Conservation (phyloP, 2,888 invertebrate species). For the Branchipolynoe longqiensis region DNA sequence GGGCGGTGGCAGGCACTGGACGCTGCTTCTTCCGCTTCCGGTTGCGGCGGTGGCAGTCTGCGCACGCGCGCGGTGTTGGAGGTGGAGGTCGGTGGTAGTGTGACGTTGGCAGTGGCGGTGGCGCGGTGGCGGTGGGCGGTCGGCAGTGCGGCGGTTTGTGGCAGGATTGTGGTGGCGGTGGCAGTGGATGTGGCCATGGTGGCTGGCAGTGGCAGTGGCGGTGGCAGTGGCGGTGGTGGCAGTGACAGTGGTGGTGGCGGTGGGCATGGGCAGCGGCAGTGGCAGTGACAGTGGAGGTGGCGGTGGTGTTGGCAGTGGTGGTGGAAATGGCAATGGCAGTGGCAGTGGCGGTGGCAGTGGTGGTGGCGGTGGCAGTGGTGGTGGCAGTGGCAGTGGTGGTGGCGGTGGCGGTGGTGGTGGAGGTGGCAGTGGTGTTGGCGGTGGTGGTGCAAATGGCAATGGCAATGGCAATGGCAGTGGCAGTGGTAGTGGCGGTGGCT, state of each 20-base stretch:
- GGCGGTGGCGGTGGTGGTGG: too few species aligned
- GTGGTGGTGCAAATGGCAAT: too few species aligned
- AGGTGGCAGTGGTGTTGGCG: too few species aligned
- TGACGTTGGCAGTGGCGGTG: background rate
- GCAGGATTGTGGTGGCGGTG: too few species aligned
- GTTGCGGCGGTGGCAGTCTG: background rate
- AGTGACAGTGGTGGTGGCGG: too few species aligned
- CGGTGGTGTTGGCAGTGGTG: background rate
- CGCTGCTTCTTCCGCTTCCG: background rate
- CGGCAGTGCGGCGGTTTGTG: background rate
- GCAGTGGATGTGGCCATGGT: too few species aligned
- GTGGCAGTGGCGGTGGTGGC: too few species aligned
- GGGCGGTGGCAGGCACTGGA: background rate
- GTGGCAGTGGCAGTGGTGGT: too few species aligned
- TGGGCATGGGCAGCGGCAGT: background rate
- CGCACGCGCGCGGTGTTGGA: background rate
- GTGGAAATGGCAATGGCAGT: background rate
- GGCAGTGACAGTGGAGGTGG: background rate
- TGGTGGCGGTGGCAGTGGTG: too few species aligned
- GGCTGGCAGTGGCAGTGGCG: too few species aligned
- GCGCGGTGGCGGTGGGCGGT: background rate
- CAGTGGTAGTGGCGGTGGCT: too few species aligned
- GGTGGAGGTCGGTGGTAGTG: background rate
- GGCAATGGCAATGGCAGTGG: too few species aligned
- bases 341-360: background rate